These are phyloP conservation scores for Anguilla rostrata DNA, from an alignment of 2,113 vertebrate species.

Conservation along the genomic window DNA sequence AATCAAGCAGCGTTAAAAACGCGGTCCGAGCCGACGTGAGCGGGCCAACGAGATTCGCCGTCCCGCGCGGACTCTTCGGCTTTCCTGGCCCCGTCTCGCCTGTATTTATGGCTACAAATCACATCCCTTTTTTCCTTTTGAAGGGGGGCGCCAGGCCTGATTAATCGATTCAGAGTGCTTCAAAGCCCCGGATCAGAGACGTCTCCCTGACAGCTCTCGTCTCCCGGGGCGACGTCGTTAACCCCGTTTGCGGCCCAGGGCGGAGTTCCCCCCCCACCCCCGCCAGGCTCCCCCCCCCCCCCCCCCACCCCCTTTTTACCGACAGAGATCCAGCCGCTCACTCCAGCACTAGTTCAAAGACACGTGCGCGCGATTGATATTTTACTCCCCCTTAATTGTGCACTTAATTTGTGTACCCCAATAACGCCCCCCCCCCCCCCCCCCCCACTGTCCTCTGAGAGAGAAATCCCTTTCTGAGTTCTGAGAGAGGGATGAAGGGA, in stretches of 20 bases:
- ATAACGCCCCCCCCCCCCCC: no score
- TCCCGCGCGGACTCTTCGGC: background rate
- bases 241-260: background rate
- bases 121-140: background rate
- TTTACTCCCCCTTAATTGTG: background rate
- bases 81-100: background rate
- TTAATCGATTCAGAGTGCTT: constrained; percentile 14
- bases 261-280: background rate
- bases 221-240: background rate
- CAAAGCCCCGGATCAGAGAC: constrained; percentile 14
- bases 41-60: background rate
- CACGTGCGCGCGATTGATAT: background rate
- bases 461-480: background rate
- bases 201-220: background rate
- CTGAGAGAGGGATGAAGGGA: background rate
- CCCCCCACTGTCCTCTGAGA: background rate
- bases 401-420: background rate
- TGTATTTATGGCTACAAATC: background rate
- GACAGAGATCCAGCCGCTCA: background rate
- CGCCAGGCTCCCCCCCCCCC: no score
- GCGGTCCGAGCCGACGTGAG: no score
- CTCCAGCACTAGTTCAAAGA: background rate
- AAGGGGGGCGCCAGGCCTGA: constrained; percentile 3
- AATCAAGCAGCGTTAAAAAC: background rate
- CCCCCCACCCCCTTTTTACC: no score